These are phyloP conservation scores for Ctena decussata DNA, from an alignment of 2,888 invertebrate genomes.

Conservation along the genomic window DNA sequence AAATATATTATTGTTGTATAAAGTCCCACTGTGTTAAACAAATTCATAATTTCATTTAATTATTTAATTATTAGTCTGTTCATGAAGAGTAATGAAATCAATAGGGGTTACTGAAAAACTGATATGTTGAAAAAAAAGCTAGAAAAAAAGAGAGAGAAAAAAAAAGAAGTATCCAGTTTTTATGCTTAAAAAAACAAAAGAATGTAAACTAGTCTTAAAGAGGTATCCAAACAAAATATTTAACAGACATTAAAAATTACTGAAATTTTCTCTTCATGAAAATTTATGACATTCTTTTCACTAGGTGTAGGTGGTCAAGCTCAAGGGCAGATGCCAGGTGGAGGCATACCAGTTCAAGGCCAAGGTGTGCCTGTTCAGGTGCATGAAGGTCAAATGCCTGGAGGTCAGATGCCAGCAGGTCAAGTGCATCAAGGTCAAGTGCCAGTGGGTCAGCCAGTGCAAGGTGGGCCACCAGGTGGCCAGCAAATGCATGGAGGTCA, in stretches of 20 bases:
- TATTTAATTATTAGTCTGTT: too few relatives aligned
- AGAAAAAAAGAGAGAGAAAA: too few relatives aligned
- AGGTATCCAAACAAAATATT: too few relatives aligned
- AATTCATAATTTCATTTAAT: too few relatives aligned
- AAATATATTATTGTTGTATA: too few relatives aligned
- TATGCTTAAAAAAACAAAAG: too few relatives aligned
- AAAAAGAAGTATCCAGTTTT: too few relatives aligned
- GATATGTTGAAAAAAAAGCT: too few relatives aligned
- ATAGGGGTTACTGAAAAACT: too few relatives aligned
- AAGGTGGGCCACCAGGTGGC: neutral
- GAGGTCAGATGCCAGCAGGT: constrained; percentile 42
- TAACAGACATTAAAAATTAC: neutral
- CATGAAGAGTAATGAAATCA: too few relatives aligned
- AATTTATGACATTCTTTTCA: neutral
- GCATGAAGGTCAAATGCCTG: constrained; percentile 41
- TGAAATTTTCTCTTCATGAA: neutral
- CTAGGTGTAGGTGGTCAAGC: constrained; percentile 15
- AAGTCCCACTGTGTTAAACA: too few relatives aligned
- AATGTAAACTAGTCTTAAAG: too few relatives aligned
- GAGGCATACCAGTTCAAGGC: neutral
- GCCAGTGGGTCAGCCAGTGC: constrained; percentile 15
- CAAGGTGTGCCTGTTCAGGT: constrained; percentile 9
- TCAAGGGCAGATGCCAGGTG: constrained; percentile 8
- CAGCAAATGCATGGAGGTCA: constrained; percentile 1
- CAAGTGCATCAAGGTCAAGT: constrained; percentile 14